Evolutionary conservation across 2,888 invertebrate species (phyloP), one percentile per base, ranked within the genome.

Genomic region (Danaus chrysippus): DNA sequence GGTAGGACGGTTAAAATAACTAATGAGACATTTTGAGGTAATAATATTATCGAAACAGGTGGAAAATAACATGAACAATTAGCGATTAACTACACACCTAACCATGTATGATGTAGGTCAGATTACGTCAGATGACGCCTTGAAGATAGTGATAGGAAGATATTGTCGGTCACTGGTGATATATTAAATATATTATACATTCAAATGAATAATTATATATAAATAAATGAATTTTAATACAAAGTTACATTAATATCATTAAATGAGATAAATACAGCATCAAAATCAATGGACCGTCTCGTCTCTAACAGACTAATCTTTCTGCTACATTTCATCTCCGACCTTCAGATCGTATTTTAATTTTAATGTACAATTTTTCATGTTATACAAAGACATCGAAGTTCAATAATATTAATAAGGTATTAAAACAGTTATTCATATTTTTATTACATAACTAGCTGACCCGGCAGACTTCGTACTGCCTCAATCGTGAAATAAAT

Each of bases 221-320:
- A 34, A 1, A 34, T 5, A 34, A 34, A 34, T 34, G 8, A 3
- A 34, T 34, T 34, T 34, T 23, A 60, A 61, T 68, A n/a, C 61
- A 70, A 67, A 56, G 10, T 5, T 9, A 53, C 13, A 42, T 12
- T 44, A 58, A 61, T 59, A 62, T 68, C 64, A 64, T 67, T 59
- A 63, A 69, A 34, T 34, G 69, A 69, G 73, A 73, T 68, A 70
- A 69, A 55, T 63, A 59, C 57, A 71, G 69, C 69, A 65, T 70
- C 66, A 75, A 76, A 77, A 68, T 73, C 73, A 82, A 82, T 82
- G 81, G 75, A 34, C 23, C 23, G 23, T 23, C 59, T 72, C 74
- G 79, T 71, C 64, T 67, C 72, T 76, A 76, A 79, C 62, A 69
- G 72, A 65, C 58, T 79, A 77, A 84, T 83, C 82, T 82, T 82